A percentile compares a stretch with the other conserved stretches of the same genome.
Conservation (phyloP, 2,888 invertebrate species). For the Erebia palarica region DNA sequence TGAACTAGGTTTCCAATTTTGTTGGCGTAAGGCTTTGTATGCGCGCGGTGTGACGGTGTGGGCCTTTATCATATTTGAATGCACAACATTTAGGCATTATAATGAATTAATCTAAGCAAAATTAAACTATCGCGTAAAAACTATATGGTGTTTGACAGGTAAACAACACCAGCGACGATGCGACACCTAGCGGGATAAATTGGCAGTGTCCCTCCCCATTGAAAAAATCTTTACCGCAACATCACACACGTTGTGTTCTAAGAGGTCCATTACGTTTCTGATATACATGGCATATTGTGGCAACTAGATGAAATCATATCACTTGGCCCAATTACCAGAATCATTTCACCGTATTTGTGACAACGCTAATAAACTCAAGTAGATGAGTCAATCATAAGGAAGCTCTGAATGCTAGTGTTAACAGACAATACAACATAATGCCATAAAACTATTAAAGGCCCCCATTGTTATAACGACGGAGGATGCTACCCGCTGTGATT, state of each 20-base stretch:
- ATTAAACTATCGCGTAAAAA: too few species aligned
- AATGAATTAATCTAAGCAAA: too few species aligned
- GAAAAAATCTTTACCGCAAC: neutral
- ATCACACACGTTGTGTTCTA: neutral
- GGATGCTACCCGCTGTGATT: constrained; percentile 28
- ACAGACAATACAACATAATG: constrained; percentile 28
- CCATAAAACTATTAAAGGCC: constrained; percentile 32
- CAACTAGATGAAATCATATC: constrained; percentile 25
- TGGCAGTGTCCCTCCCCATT: too few species aligned
- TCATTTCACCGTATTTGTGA: constrained; percentile 19
- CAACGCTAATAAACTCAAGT: constrained; percentile 16
- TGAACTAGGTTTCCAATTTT: too few species aligned
- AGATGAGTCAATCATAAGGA: constrained; percentile 31
- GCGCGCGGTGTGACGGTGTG: too few species aligned
- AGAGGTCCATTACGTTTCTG: constrained; percentile 16
- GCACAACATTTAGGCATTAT: too few species aligned
- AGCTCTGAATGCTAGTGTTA: constrained; percentile 22
- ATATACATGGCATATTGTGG: constrained; percentile 14
- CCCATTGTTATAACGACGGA: constrained; percentile 21
- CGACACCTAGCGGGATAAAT: too few species aligned
- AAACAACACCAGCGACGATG: too few species aligned
- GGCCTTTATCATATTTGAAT: too few species aligned
- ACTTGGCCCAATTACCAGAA: constrained; percentile 12
- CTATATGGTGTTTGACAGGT: too few species aligned
- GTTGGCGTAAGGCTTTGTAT: too few species aligned